These are phyloP conservation scores for Drosophila serrata DNA, from an alignment of 1,140 invertebrate genomes.

Conservation along the genomic window DNA sequence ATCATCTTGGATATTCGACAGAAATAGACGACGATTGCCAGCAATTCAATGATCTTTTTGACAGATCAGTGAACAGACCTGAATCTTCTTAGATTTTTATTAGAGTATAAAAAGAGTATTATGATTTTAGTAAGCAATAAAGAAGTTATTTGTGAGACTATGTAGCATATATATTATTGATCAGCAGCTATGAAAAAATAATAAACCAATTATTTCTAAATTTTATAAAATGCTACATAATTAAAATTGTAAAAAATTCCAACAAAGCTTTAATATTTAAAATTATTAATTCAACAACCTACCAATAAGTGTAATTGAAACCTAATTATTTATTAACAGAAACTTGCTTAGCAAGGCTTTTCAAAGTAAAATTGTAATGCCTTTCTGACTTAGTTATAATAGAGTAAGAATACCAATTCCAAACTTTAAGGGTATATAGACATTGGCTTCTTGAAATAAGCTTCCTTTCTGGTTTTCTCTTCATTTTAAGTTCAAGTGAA, in stretches of 20 bases:
- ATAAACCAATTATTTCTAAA: too few species aligned
- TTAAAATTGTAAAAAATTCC: neutral
- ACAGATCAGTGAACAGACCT: conserved; percentile 7
- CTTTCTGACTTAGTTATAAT: neutral
- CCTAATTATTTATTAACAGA: too few species aligned
- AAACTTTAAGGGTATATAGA: neutral
- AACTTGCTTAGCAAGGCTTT: neutral
- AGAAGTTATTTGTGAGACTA: neutral
- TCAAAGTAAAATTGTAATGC: neutral
- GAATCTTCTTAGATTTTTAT: neutral
- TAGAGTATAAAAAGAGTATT: neutral
- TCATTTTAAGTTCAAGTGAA: conserved; percentile 13
- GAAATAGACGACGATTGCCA: conserved; percentile 29
- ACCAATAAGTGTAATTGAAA: too few species aligned
- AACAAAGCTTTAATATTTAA: neutral
- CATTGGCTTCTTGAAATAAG: neutral
- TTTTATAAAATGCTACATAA: too few species aligned
- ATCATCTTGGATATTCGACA: conserved; percentile 31
- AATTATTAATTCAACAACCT: too few species aligned
- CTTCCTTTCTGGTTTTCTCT: neutral
- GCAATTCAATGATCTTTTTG: conserved; percentile 28
- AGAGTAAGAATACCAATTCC: too few species aligned
- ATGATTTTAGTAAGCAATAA: neutral
- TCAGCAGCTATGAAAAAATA: neutral
- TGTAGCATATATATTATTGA: neutral